phyloP scores from a whole-genome alignment of 2,797 vertebrate genomes.

The Leptatherina wallacei region DNA sequence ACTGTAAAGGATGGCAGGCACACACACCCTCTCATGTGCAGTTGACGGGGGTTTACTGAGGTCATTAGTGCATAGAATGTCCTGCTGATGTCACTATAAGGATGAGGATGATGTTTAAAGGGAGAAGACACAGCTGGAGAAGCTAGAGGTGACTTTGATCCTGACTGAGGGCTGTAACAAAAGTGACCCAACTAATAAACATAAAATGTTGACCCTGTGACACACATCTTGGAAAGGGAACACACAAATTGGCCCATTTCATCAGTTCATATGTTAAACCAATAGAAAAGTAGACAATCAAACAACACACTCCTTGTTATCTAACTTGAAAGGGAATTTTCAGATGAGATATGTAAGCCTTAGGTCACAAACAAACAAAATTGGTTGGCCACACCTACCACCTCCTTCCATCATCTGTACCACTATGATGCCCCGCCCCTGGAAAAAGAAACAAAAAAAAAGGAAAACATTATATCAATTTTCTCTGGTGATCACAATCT shows the following conservation, averaged over 20 bases:
- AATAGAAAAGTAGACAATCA: slow-evolving; percentile 6
- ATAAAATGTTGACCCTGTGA: too few species aligned
- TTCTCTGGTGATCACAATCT: neutral
- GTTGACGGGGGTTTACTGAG: slow-evolving; percentile 41
- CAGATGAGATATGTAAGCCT: slow-evolving; percentile 17
- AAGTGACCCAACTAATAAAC: neutral
- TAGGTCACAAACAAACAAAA: slow-evolving; percentile 21
- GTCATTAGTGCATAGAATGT: slow-evolving; percentile 63
- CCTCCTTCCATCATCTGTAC: neutral
- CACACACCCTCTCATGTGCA: slow-evolving; percentile 19
- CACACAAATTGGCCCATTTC: slow-evolving; percentile 12
- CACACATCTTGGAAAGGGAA: too few species aligned
- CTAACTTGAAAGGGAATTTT: slow-evolving; percentile 10
- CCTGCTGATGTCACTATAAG: slow-evolving; percentile 56
- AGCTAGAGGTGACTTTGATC: slow-evolving; percentile 39
- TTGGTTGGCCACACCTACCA: slow-evolving; percentile 25
- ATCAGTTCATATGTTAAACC: slow-evolving; percentile 25
- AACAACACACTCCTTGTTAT: slow-evolving; percentile 5
- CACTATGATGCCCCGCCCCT: neutral
- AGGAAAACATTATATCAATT: neutral
- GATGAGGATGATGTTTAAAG: slow-evolving; percentile 38
- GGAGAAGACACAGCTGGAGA: slow-evolving; percentile 52
- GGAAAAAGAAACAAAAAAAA: neutral
- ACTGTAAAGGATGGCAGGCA: slow-evolving; percentile 55
- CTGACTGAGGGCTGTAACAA: neutral